A percentile compares a stretch with the other conserved stretches of the same genome.
Evolutionary conservation across 2,888 invertebrate genomes (phyloP).

Genomic region (Cynaeus angustus): DNA sequence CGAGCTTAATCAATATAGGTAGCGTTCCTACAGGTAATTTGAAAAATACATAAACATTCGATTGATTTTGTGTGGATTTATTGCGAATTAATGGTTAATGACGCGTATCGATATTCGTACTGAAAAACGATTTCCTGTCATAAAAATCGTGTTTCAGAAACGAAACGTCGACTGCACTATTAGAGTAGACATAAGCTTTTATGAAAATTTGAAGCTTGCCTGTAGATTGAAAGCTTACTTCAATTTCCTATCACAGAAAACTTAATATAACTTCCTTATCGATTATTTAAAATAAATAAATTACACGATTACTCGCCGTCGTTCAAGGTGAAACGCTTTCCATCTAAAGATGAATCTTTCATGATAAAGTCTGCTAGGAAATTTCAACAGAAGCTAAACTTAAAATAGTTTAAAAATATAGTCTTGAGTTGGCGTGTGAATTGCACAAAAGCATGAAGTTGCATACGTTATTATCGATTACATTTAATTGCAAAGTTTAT

Average conservation of each 20-base stretch:
- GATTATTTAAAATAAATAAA: conserved; percentile 24
- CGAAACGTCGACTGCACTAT: not conserved
- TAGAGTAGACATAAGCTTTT: conserved; percentile 7
- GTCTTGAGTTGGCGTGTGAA: conserved; percentile 28
- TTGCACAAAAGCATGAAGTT: conserved; percentile 43
- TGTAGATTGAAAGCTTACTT: not conserved
- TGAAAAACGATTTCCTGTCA: not conserved
- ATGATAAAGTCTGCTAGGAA: conserved; percentile 4
- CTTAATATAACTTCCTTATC: conserved; percentile 10
- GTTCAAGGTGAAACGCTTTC: conserved; percentile 14
- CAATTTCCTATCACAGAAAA: conserved; percentile 2
- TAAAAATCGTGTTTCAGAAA: conserved; percentile 4
- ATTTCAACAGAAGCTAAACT: not conserved
- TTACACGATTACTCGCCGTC: not conserved
- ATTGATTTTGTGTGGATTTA: conserved; percentile 15
- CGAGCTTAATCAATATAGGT: conserved; percentile 66
- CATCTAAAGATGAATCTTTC: conserved; percentile 4
- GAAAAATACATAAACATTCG: not conserved
- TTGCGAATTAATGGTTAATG: conserved; percentile 8
- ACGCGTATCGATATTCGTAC: not conserved
- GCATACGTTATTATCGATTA: conserved; percentile 1
- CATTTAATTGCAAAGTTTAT: not conserved
- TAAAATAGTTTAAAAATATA: conserved; percentile 7
- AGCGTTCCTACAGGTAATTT: conserved; percentile 62
- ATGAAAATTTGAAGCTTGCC: conserved; percentile 10